Conservation (phyloP, 2,888 invertebrate genomes). For the Lasioglossum malachurum region DNA sequence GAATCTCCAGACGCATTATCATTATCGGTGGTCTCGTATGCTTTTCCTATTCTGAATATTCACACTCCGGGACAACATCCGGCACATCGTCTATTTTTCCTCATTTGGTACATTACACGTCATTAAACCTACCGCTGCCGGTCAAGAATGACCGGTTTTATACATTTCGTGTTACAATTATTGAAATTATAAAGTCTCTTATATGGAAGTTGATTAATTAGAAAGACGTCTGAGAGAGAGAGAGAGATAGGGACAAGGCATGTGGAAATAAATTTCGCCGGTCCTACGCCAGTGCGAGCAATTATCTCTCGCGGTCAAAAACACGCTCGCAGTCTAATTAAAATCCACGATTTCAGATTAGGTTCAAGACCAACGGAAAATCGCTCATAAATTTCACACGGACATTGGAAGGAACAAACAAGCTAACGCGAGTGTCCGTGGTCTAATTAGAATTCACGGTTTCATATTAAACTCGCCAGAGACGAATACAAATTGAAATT, state of each 20-base stretch:
- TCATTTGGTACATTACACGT: too few species aligned
- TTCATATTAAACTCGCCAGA: not conserved
- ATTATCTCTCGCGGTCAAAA: not conserved
- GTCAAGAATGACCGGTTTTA: too few species aligned
- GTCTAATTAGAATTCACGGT: not conserved
- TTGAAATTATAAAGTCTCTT: too few species aligned
- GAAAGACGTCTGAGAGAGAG: not conserved
- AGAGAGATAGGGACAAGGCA: not conserved
- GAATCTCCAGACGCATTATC: slow-evolving; percentile 31
- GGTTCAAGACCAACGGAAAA: not conserved
- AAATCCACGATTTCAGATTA: not conserved
- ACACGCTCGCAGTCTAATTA: not conserved
- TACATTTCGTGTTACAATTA: too few species aligned
- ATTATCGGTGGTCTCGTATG: slow-evolving; percentile 28
- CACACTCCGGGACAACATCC: too few species aligned
- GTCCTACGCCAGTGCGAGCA: not conserved
- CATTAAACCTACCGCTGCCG: too few species aligned
- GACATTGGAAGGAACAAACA: too few species aligned
- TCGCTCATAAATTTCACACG: not conserved
- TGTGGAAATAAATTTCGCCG: not conserved
- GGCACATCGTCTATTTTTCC: too few species aligned
- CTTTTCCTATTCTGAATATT: slow-evolving; percentile 12
- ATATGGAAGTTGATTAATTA: not conserved
- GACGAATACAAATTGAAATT: not conserved
- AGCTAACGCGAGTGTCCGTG: not conserved